Evolutionary conservation across 2,888 invertebrate genomes (phyloP), one percentile per base, ranked within the genome.

Genomic region (Nezara viridula): DNA sequence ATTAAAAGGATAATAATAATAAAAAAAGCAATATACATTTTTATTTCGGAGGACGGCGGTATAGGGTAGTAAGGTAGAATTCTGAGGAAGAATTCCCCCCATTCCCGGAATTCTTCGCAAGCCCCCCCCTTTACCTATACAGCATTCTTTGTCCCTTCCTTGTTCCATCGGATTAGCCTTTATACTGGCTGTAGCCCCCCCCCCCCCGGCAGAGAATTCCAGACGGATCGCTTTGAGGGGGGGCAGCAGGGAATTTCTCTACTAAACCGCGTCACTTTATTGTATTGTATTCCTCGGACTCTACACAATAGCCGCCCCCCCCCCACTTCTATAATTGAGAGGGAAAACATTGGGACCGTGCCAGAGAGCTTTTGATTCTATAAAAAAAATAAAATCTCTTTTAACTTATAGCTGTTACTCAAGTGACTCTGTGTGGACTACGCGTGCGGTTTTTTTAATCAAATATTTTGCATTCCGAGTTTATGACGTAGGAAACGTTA

Each of bases 141-240:
- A 86, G 86, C 86, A 86, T 86, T 86, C 86, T 86, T 86, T 86
- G 14, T 60, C 60, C 50, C 27, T 24, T 10, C 77, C 77, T 86
- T 55, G 32, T 55, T 50, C 86, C 86, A 55, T 86, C 60, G 86
- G 86, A 86, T 86, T 86, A 86, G 40, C 86, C 86, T 86, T 86
- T 86, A 86, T 86, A 86, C 60, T 60, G 60, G 5, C 60, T 86
- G 40, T 37, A 55, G 24, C 24, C 86, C 40, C 2, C 52, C 50
- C 21, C 55, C 7, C 12, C 55, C 55, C 86, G 86, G 50, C n/a
- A n/a, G n/a, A n/a, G n/a, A n/a, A 86, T 86, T 86, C 86, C 86
- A 55, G 52, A 6, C 1, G 52, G n/a, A 86, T 60, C 52, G 86
- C 86, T 86, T 60, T 40, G 60, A 86, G 86, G 37, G 55, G 37